Evolutionary conservation across 2,797 vertebrate genomes (phyloP), one percentile per base, ranked within the genome.

Genomic region (Podarcis lilfordi): DNA sequence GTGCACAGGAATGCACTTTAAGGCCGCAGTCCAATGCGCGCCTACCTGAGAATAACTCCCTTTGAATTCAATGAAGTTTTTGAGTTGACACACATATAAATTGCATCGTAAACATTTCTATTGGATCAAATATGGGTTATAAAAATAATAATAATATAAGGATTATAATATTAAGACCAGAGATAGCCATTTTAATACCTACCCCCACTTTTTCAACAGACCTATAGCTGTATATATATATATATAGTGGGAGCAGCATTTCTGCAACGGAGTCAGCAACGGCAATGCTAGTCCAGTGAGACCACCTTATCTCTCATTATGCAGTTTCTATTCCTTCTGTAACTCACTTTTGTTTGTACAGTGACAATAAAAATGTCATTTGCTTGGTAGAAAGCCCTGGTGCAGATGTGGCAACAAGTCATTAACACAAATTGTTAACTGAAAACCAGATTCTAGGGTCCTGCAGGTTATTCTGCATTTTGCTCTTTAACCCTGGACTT

Each of bases 341-440:
- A 92, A 6, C 6, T 86, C 1, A 0, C 82, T 68, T 17, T 17
- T 90, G 21, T 85, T 95, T 89, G 50, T 85, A 75, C 27, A 76
- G 27, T 83, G 85, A 88, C 88, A 90, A 89, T 37, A 86, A 90
- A 93, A 91, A 89, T 32, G 59, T 61, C 15, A 68, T 50, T 11
- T 86, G 13, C 75, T 81, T 55, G 74, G 78, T 89, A 92, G 11
- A 86, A 66, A 89, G 43, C 45, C 43, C 81, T 64, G 13, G 8
- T 27, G 9, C 68, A 85, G 82, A 23, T 79, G 9, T 25, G 32
- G 43, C 13, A 87, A 8, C 40, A 86, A 87, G 75, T 61, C 45
- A 85, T 79, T 68, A 92, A 80, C n/a, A 90, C 89, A 64, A 10
- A 66, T 0, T 40, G 15, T 68, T 72, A 61, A 68, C 71, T 81